Conservation (phyloP, 2,113 vertebrate genomes). For the Dicaeum eximium region DNA sequence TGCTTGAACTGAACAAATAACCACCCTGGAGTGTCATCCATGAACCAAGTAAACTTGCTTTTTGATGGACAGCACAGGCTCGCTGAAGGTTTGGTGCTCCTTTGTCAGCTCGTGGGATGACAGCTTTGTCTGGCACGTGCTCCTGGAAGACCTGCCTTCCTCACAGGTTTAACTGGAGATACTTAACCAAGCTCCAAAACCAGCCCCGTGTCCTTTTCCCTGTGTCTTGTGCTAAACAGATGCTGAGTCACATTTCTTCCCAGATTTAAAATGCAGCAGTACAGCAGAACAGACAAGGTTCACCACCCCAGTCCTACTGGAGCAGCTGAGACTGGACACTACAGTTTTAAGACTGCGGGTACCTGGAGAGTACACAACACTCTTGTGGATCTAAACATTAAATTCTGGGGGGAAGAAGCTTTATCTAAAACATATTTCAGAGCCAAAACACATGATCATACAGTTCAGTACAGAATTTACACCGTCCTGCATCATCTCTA, state of each 20-base stretch:
- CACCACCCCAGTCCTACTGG: not conserved
- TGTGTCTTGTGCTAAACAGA: fast-evolving
- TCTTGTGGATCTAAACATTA: not conserved
- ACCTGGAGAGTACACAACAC: fast-evolving
- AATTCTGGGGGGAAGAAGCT: fast-evolving
- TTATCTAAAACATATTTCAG: not conserved
- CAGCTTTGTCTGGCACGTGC: fast-evolving
- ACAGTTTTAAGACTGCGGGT: not conserved
- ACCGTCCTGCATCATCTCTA: not conserved
- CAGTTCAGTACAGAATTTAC: not conserved
- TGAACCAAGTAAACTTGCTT: not conserved
- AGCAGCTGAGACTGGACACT: not conserved
- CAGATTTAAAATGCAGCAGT: not conserved
- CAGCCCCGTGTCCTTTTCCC: not conserved
- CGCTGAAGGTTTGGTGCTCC: not conserved
- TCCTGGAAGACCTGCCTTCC: not conserved
- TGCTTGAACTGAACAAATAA: not conserved
- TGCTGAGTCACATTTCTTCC: not conserved
- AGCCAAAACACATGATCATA: fast-evolving
- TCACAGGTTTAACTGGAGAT: not conserved
- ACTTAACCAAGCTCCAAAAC: not conserved
- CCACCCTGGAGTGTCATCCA: not conserved
- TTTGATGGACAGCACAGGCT: not conserved
- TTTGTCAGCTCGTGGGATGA: not conserved
- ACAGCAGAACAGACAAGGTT: not conserved